A percentile compares a stretch with the other conserved stretches of the same genome.
phyloP scores from a whole-genome alignment of 2,888 invertebrate species.

The Cephalotes varians region DNA sequence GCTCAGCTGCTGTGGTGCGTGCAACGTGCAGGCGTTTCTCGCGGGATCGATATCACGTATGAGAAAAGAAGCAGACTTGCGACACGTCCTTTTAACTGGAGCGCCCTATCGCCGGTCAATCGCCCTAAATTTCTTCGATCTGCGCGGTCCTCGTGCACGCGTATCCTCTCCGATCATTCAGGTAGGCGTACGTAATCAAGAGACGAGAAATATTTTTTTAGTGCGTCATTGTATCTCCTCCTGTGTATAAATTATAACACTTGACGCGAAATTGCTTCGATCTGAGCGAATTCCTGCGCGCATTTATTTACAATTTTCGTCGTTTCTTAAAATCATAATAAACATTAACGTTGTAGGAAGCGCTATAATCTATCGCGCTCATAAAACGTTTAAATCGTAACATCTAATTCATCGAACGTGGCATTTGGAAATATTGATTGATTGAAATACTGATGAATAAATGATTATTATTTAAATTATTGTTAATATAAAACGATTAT shows the following conservation, averaged over 20 bases:
- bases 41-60: not conserved
- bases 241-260: not conserved
- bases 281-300: not conserved
- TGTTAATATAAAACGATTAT: too few species aligned
- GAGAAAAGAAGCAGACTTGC: not conserved
- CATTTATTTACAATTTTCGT: not conserved
- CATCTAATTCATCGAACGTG: not conserved
- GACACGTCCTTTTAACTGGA: not conserved
- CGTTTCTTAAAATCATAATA: not conserved
- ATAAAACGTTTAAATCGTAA: too few species aligned
- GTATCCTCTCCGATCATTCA: slow-evolving; percentile 8
- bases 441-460: not conserved
- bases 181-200: slow-evolving; percentile 18
- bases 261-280: not conserved
- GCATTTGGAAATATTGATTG: not conserved
- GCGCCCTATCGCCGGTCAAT: too few species aligned
- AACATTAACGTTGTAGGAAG: not conserved
- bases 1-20: slow-evolving; percentile 58
- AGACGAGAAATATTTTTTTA: not conserved
- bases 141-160: not conserved
- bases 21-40: not conserved
- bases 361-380: too few species aligned
- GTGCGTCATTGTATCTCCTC: not conserved
- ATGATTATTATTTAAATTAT: not conserved
- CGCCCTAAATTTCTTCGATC: not conserved